phyloP scores from a whole-genome alignment of 2,888 invertebrate genomes.

The Netelia melanura region DNA sequence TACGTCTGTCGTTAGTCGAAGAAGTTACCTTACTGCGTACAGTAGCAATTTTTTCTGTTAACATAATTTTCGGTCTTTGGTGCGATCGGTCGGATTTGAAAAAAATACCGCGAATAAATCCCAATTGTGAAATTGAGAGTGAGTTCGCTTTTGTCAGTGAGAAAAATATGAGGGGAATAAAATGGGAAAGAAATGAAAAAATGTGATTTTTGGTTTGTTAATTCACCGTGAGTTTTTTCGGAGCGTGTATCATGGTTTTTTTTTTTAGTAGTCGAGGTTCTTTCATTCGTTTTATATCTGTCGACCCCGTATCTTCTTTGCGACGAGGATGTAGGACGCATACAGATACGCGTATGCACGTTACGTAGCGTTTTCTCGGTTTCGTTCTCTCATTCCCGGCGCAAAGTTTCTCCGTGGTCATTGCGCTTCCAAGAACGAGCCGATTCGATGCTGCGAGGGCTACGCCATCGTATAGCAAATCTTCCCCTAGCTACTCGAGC shows the following conservation, averaged over 20 bases:
- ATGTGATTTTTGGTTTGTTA: neutral
- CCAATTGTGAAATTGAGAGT: neutral
- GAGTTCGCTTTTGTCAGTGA: neutral
- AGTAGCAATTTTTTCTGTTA: too few species aligned
- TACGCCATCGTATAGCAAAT: conserved; percentile 10
- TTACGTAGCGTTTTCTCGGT: conserved; percentile 10
- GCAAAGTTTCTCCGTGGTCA: conserved; percentile 1
- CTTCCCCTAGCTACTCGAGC: neutral
- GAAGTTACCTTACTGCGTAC: too few species aligned
- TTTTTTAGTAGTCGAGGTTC: neutral
- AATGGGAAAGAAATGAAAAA: too few species aligned
- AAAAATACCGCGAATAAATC: neutral
- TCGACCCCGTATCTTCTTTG: conserved; percentile 1
- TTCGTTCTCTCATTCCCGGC: conserved; percentile 1
- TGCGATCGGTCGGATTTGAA: neutral
- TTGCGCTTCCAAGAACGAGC: conserved; percentile 27
- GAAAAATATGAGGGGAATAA: too few species aligned
- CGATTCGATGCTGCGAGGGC: conserved; percentile 22
- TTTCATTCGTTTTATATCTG: conserved; percentile 22
- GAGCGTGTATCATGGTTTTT: neutral
- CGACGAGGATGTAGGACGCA: neutral
- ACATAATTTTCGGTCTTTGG: neutral
- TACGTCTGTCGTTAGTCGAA: neutral
- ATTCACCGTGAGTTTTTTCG: neutral
- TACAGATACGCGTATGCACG: neutral